Evolutionary conservation across 2,888 invertebrate species (phyloP).

Genomic region (Sabellastarte sp.): DNA sequence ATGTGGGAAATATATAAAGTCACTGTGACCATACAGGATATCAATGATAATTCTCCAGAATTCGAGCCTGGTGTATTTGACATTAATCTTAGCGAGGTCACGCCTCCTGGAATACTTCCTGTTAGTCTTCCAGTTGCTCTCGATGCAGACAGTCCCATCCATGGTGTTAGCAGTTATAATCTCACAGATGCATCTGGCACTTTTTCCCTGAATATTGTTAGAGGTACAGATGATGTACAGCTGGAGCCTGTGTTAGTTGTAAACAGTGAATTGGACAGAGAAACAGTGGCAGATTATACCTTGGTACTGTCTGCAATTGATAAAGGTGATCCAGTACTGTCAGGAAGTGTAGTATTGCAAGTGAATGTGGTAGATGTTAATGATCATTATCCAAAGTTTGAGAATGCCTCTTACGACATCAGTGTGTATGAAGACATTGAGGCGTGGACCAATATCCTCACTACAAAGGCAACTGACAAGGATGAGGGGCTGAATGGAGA

Average conservation of each 20-base stretch:
- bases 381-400: not conserved
- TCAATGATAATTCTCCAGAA: no score
- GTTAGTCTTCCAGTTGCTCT: not conserved
- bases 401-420: not conserved
- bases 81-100: no score
- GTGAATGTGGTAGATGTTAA: not conserved
- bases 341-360: not conserved
- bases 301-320: not conserved
- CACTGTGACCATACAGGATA: no score
- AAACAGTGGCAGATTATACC: not conserved
- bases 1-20: no score
- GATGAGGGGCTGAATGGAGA: not conserved
- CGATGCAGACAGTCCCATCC: not conserved
- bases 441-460: not conserved
- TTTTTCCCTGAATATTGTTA: not conserved
- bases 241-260: not conserved
- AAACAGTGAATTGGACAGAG: not conserved
- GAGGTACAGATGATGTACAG: not conserved
- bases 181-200: not conserved
- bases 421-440: not conserved
- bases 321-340: not conserved
- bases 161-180: not conserved
- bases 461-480: not conserved
- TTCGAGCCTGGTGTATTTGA: no score
- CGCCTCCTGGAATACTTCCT: no score